Conservation (phyloP, 2,888 invertebrate species). For the Glyphotaelius pellucidus region DNA sequence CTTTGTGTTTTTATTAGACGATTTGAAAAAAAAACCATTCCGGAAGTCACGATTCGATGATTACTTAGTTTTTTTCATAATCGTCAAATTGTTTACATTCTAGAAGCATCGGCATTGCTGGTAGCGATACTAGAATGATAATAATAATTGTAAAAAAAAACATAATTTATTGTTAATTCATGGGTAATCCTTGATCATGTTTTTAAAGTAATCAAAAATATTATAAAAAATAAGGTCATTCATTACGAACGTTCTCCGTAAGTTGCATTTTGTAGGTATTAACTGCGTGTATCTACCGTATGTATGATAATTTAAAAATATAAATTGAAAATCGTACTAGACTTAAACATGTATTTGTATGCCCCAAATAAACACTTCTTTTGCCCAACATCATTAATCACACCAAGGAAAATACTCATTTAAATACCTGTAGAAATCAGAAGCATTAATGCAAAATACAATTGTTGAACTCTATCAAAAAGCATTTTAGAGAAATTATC, state of each 20-base stretch:
- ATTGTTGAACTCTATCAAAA: too few species aligned
- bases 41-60: constrained; percentile 24
- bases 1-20: not conserved
- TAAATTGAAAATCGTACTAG: too few species aligned
- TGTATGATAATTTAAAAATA: too few species aligned
- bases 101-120: not conserved
- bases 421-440: too few species aligned
- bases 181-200: constrained; percentile 10
- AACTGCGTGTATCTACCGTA: too few species aligned
- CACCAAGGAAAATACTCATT: too few species aligned
- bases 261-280: too few species aligned
- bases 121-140: not conserved
- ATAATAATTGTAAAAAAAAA: not conserved
- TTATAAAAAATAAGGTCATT: constrained; percentile 2
- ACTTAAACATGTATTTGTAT: too few species aligned
- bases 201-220: not conserved
- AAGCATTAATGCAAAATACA: too few species aligned
- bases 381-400: too few species aligned
- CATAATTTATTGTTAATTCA: not conserved
- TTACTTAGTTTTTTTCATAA: not conserved
- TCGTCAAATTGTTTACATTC: constrained; percentile 9
- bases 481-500: too few species aligned
- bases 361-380: too few species aligned
- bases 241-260: not conserved
- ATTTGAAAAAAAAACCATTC: not conserved